A percentile compares a stretch with the other conserved stretches of the same genome.
These are phyloP conservation scores for Chiloscyllium punctatum DNA, from an alignment of 2,797 vertebrate species.

Conservation along the genomic window DNA sequence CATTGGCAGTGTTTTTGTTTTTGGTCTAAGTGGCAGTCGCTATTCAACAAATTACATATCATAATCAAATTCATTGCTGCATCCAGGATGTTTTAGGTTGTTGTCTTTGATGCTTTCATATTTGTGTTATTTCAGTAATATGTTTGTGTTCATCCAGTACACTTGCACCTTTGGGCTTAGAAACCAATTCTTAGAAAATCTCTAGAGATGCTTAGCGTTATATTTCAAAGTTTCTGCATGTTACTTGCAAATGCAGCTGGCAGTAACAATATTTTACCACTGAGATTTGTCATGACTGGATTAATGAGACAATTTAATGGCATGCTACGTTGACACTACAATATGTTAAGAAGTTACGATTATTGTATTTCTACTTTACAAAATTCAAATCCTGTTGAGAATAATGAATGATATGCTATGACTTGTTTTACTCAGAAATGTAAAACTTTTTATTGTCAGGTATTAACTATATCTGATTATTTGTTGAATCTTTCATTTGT, in stretches of 20 bases:
- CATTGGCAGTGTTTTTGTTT: neutral
- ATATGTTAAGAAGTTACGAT: neutral
- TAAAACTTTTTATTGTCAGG: neutral
- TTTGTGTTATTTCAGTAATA: neutral
- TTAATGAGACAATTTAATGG: neutral
- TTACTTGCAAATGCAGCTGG: neutral
- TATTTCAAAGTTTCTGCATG: neutral
- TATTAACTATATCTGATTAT: neutral
- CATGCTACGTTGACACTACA: neutral
- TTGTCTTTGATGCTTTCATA: neutral
- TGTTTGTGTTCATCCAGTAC: neutral
- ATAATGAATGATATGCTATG: neutral
- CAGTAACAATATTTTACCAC: neutral
- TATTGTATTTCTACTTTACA: neutral
- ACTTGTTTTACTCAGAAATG: neutral
- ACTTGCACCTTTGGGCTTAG: neutral
- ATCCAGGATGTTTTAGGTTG: neutral
- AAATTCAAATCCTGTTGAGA: neutral
- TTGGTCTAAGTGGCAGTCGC: neutral
- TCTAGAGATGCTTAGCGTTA: neutral
- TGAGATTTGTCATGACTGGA: neutral
- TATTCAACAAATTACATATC: neutral
- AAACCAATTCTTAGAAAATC: neutral
- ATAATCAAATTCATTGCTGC: neutral
- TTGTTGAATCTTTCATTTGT: neutral